Base-by-base conservation (phyloP, 2,888 invertebrate genomes). In the Therioaphis trifolii region DNA sequence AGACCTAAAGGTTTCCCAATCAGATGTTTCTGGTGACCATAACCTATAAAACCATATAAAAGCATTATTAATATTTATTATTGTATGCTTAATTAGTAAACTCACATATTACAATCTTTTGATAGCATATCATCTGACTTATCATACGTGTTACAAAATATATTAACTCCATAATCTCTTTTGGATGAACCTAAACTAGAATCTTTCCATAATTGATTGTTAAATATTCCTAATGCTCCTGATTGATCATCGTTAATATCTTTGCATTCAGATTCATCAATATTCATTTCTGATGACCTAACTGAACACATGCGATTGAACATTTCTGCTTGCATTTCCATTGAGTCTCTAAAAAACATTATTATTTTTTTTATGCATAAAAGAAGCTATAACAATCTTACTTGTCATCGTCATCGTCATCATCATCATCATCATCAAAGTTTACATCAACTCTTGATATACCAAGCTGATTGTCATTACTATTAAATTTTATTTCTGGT, bases 231-330 rank as follows among this genome's bases (percentile, higher is more conserved):
- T 27, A 55, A n/a, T 43, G 18, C n/a, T 55, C 15, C 52, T 0
- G 68, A 40, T 27, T 63, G 46, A 63, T 55, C 52, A 24, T 69
- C n/a, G 27, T 49, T 74, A 24, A 15, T 14, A 40, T 74, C 40
- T 66, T 74, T 82, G 2, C 46, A 52, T 49, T 72, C 82, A 0
- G 40, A 15, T 35, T 49, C 52, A 7, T 74, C 63, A 49, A 74
- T 35, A 52, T 35, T 82, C 40, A 82, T 74, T 52, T 82, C 74
- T 35, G 82, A 82, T 24, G 82, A 82, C 4, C 49, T 72, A 35
- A 82, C 40, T 66, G 89, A 88, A 87, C 90, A 90, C 76, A 92
- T 91, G 88, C 92, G 91, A 87, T 92, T 91, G 88, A 93, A 93
- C 88, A 92, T 88, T 85, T 92, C 91, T 78, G 91, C 89, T 84